Conservation (phyloP, 2,113 vertebrate species). For the Oncorhynchus gorbuscha region DNA sequence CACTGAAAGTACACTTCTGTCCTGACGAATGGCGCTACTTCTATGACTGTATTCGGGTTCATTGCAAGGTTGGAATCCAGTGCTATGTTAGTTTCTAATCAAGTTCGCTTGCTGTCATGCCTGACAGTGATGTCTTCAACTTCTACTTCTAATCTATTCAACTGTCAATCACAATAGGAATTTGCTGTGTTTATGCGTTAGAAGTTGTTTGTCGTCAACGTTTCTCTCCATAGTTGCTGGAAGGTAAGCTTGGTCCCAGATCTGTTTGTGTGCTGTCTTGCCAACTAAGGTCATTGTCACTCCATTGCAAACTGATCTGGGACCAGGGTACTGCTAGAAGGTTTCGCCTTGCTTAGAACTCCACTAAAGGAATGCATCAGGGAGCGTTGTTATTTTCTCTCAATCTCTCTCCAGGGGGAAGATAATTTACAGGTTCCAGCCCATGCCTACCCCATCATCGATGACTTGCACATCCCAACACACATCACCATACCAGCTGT, state of each 20-base stretch:
- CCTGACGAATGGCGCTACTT: slow-evolving; percentile 93
- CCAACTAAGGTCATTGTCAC: too few species aligned
- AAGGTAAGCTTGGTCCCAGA: not conserved
- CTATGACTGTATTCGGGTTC: slow-evolving; percentile 88
- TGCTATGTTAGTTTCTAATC: not conserved
- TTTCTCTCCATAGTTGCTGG: not conserved
- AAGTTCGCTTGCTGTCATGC: not conserved
- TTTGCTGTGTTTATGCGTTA: not conserved
- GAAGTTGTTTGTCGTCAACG: not conserved
- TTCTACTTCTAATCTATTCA: not conserved
- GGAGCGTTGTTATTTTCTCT: slow-evolving; percentile 4
- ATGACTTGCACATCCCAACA: slow-evolving; percentile 84
- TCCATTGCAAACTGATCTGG: too few species aligned
- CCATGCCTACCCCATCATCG: slow-evolving; percentile 86
- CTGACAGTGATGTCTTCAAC: not conserved
- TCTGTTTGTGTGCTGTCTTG: too few species aligned
- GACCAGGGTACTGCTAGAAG: too few species aligned
- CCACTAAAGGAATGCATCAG: not conserved
- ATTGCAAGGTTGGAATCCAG: slow-evolving; percentile 79
- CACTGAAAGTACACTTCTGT: slow-evolving; percentile 77
- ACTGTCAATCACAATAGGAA: not conserved
- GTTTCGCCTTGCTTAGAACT: not conserved
- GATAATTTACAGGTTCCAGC: slow-evolving; percentile 86
- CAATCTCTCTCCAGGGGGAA: slow-evolving; percentile 74
- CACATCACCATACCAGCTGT: slow-evolving; percentile 81